Evolutionary conservation across 2,797 vertebrate species (phyloP), one percentile per base, ranked within the genome.

Genomic region (Chelidonichthys spinosus): DNA sequence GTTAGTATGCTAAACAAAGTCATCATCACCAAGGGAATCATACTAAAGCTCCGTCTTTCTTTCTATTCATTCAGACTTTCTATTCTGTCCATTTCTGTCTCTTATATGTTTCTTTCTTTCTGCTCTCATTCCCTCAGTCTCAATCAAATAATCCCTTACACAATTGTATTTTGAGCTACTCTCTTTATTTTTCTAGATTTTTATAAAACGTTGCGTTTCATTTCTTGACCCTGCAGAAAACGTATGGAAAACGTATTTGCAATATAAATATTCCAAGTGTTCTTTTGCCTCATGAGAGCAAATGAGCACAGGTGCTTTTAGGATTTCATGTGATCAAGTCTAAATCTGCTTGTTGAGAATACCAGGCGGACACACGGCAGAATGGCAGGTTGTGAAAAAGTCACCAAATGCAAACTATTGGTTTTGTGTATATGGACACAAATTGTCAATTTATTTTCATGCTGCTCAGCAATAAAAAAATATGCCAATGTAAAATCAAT

Each of bases 1-100:
- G 15, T 82, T 81, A 78, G 52, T 50, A 76, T 81, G 61, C 83
- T 54, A 7, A 52, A 40, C 61, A 2, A 40, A 75, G 46, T 58
- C 0, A 2, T 56, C 56, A 53, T 60, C 15, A 42, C 64, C 54
- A 14, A 59, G 54, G 80, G 32, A 64, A 25, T 25, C 25, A 25
- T 7, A 63, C 25, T 7, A 17, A 60, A 65, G 40, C 17, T 54
- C 18, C 32, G 8, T 65, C 46, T 13, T 2, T 11, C 33, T 3
- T 59, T 55, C 61, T 54, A 47, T 50, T 72, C 14, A 39, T 54
- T 44, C 11, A 25, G 25, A 25, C 25, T 47, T 53, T 56, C 6
- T 15, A 11, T 47, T 35, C 55, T 25, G 25, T 25, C 25, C 25
- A 25, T 58, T 44, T 18, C 32, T 43, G 5, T 66, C 1, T 25